Evolutionary conservation across 2,888 invertebrate genomes (phyloP).

Genomic region (Patella ulyssiponensis): DNA sequence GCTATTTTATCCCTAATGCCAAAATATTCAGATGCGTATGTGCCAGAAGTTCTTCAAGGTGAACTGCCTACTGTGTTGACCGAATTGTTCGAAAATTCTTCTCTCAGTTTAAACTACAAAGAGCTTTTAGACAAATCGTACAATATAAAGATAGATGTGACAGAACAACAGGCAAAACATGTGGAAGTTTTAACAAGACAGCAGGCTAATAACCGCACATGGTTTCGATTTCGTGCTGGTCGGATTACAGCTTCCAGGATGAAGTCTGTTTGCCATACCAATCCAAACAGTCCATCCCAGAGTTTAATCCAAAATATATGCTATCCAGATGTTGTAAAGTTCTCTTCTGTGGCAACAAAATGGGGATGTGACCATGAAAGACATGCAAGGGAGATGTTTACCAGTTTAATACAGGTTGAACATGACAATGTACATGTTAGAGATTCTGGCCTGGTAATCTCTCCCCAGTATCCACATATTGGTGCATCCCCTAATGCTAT

Average conservation of each 20-base stretch:
- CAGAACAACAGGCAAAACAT: conserved; percentile 11
- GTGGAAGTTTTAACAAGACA: conserved; percentile 26
- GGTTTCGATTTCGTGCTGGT: conserved; percentile 32
- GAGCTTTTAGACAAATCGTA: neutral
- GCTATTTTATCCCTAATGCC: too few species aligned
- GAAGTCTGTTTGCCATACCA: conserved; percentile 28
- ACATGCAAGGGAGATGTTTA: conserved; percentile 15
- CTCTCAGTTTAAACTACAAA: neutral
- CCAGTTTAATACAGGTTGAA: neutral
- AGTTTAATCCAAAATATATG: conserved; percentile 24
- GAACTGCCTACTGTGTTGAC: neutral
- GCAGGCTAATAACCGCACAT: conserved; percentile 24
- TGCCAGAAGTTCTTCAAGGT: neutral
- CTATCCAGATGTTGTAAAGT: conserved; percentile 18
- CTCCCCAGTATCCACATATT: conserved; percentile 13
- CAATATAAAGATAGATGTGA: conserved; percentile 4
- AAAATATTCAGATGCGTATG: neutral
- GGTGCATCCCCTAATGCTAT: conserved; percentile 28
- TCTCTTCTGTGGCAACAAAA: conserved; percentile 12
- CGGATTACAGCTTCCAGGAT: conserved; percentile 34
- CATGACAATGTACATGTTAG: conserved; percentile 22
- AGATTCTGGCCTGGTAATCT: conserved; percentile 17
- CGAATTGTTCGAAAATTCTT: neutral
- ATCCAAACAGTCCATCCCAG: conserved; percentile 5
- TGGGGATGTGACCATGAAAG: conserved; percentile 26